phyloP scores from a whole-genome alignment of 2,888 invertebrate species.

The Anarsia innoxiella region DNA sequence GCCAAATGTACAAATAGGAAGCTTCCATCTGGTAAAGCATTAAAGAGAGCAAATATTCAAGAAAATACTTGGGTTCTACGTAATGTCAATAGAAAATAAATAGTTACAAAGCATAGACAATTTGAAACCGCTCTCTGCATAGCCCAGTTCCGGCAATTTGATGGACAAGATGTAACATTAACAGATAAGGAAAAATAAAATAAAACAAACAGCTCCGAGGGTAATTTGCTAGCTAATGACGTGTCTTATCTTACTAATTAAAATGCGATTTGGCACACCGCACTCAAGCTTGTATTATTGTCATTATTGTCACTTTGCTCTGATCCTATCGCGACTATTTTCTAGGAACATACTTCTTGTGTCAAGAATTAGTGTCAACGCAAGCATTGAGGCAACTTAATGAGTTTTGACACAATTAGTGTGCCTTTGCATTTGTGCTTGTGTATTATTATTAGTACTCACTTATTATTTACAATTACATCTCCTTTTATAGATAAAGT shows the following conservation, averaged over 20 bases:
- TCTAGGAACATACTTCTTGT: conserved; percentile 30
- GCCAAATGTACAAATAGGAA: too few species aligned
- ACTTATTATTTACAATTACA: too few species aligned
- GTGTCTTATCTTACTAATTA: conserved; percentile 65
- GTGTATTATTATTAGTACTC: neutral
- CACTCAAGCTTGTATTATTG: conserved; percentile 19
- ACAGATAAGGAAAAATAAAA: conserved; percentile 61
- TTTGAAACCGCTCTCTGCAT: too few species aligned
- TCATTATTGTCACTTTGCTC: conserved; percentile 51
- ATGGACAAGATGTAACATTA: conserved; percentile 58
- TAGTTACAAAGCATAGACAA: too few species aligned
- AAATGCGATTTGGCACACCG: conserved; percentile 67
- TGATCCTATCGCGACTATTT: conserved; percentile 53
- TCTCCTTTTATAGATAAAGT: neutral
- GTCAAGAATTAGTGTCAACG: conserved; percentile 36
- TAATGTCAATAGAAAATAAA: too few species aligned
- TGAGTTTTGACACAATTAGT: neutral
- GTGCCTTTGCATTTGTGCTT: neutral
- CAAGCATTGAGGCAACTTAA: conserved; percentile 17
- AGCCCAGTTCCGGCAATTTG: conserved; percentile 50
- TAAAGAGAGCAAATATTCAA: too few species aligned
- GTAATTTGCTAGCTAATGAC: conserved; percentile 69
- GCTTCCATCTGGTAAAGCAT: too few species aligned
- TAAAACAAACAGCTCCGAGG: conserved; percentile 56
- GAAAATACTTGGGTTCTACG: too few species aligned